Evolutionary conservation across 64 coral and sea anemone genomes (phyloP).

Genomic region (Astreopora myriophthalma): DNA sequence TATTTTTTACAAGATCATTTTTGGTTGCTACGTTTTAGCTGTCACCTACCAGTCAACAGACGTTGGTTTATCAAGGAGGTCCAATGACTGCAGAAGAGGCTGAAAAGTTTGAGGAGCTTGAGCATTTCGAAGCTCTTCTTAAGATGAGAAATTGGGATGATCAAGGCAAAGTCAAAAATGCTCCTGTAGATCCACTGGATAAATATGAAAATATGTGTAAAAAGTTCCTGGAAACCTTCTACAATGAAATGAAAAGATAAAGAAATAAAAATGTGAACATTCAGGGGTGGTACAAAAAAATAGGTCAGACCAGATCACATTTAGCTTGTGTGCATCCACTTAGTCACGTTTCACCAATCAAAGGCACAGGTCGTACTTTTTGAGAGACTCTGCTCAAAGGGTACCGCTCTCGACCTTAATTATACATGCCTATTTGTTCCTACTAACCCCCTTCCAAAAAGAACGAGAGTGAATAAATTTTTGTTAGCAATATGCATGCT

Average conservation of each 20-base stretch:
- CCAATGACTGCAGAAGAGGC: constrained; percentile 89
- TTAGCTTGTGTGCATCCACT: no score
- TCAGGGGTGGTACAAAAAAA: not conserved
- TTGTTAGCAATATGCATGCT: no score
- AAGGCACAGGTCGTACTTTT: no score
- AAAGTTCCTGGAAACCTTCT: constrained; percentile 48
- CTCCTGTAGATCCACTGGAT: constrained; percentile 70
- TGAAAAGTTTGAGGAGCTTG: constrained; percentile 75
- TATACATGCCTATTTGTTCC: no score
- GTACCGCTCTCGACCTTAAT: no score
- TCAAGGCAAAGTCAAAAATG: constrained; percentile 70
- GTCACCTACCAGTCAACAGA: constrained; percentile 79
- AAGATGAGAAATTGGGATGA: constrained; percentile 98
- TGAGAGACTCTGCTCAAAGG: no score
- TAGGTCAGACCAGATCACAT: no score
- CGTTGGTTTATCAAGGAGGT: constrained; percentile 83
- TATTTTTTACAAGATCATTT: not conserved
- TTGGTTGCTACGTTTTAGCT: constrained; percentile 45
- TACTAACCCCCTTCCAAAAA: no score
- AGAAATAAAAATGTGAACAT: not conserved
- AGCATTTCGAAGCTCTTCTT: constrained; percentile 80
- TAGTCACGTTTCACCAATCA: no score
- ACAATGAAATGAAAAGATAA: not conserved
- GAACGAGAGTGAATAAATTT: no score
- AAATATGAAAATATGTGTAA: constrained; percentile 97